Evolutionary conservation across 2,113 vertebrate species (phyloP), one percentile per base, ranked within the genome.

Genomic region (Chamaea fasciata): DNA sequence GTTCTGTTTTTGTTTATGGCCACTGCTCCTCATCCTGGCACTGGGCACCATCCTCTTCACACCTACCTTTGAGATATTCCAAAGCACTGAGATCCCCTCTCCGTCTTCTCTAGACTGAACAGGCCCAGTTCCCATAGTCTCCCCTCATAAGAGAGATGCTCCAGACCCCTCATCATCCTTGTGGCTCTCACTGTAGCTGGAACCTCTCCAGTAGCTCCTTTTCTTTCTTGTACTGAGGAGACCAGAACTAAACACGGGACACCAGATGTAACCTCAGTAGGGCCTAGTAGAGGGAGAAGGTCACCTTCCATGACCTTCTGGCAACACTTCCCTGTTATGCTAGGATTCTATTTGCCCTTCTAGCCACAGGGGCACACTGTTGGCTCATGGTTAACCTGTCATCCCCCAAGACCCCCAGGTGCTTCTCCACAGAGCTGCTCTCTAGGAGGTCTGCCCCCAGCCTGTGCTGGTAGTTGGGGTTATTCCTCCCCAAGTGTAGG

Each of bases 261-360:
- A 31, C 17, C 31, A 59, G 27, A 15, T 37, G 37, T 18, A 41
- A 13, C 46, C 37, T 60, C 39, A 77, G 17, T 2, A 68, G 46
- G 18, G 17, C 22, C 0, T 0, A 52, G 27, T 8, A 68, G 33
- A 44, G 6, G 14, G 37, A 9, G 2, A 37, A 4, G 22, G 52
- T 44, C 22, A 33, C 11, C 3, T 69, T 20, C 18, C 10, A 33
- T 31, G 13, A 37, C 22, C 26, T 68, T 14, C 15, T 52, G 53
- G 31, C 17, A 31, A 6, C 33, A 44, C 2, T 44, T 44, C 12
- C 27, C 33, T 41, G 18, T 37, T 37, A 52, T 26, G 27, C 31
- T 26, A 68, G 44, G 17, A 44, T 52, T 59, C 44, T 30, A 31
- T 22, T 37, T 57, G 17, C 6, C 5, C 9, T 59, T 44, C 31